Percentiles rank a stretch among this genome's conserved stretches.
These are phyloP conservation scores for Cotesia vestalis DNA, from an alignment of 1,140 invertebrate genomes.

Conservation along the genomic window DNA sequence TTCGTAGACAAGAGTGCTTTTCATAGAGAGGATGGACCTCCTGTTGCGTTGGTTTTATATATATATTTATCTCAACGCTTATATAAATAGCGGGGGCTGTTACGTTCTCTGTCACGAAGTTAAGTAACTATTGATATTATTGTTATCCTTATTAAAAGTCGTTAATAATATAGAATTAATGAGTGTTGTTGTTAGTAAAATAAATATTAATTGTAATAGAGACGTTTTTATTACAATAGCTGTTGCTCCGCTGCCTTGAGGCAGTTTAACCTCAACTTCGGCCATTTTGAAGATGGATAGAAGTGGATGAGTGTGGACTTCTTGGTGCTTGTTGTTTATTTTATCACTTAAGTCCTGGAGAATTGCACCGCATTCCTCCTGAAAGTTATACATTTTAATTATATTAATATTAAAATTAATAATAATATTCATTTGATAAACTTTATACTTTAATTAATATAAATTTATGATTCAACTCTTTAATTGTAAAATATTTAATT, in stretches of 20 bases:
- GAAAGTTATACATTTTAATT: constrained; percentile 47
- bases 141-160: constrained; percentile 36
- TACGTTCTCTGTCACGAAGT: constrained; percentile 51
- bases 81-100: constrained; percentile 17
- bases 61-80: not conserved
- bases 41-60: too few relatives aligned
- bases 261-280: constrained; percentile 79
- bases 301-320: constrained; percentile 84
- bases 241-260: constrained; percentile 52
- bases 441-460: too few relatives aligned
- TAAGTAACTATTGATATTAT: constrained; percentile 42
- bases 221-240: constrained; percentile 34
- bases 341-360: constrained; percentile 82
- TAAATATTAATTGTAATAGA: constrained; percentile 43
- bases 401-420: not conserved
- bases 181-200: constrained; percentile 38
- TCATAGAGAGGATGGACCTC: too few relatives aligned
- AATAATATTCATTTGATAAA: too few relatives aligned
- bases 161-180: constrained; percentile 32
- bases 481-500: too few relatives aligned
- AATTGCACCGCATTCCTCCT: constrained; percentile 85
- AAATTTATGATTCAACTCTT: too few relatives aligned
- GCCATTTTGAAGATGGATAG: constrained; percentile 91
- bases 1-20: too few relatives aligned
- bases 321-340: constrained; percentile 84